Base-by-base conservation (phyloP, 2,888 invertebrate species). In the Formica aserva region DNA sequence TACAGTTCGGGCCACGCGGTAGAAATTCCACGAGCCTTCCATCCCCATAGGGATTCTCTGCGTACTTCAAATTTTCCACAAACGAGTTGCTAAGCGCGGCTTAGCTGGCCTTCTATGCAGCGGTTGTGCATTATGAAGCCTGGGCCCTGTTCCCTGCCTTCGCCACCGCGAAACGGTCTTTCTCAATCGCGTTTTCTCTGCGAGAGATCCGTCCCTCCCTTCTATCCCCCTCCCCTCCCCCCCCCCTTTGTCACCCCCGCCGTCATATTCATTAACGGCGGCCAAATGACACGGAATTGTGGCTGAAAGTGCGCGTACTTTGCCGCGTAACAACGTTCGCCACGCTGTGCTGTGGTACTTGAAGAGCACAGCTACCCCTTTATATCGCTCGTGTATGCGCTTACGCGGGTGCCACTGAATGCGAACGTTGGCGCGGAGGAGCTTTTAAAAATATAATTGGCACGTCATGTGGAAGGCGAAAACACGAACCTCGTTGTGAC, bases 201-300 rank as follows among this genome's bases (percentile, higher is more conserved):
- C 18, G 18, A 22, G 57, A 35, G 15, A 35, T n/a, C 8, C 5
- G 0, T 9, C n/a, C 3, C 57, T 13, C 32, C 26, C 32, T 60
- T 18, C 35, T 45, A 6, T n/a, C 26, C 63, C 62, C 35, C 8
- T 8, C 62, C 32, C 13, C 22, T 48, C 48, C 35, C 3, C 13
- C 48, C 35, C 3, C 13, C 26, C 26, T 48, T 18, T 26, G 0
- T 1, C 8, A 1, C 3, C 13, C 1, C 22, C 9, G 8, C 15
- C 75, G 45, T 60, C 82, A 88, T 85, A 84, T 90, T 90, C 90
- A 91, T 91, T 91, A 91, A 87, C 86, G 87, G 80, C 83, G 87
- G 87, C 45, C 89, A 90, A 91, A 91, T 91, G 91, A 90, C 87
- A 87, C 86, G 88, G 89, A 91, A 91, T 89, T 89, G 88, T 84